phyloP scores from a whole-genome alignment of 2,113 vertebrate species.

The Prunella fulvescens region DNA sequence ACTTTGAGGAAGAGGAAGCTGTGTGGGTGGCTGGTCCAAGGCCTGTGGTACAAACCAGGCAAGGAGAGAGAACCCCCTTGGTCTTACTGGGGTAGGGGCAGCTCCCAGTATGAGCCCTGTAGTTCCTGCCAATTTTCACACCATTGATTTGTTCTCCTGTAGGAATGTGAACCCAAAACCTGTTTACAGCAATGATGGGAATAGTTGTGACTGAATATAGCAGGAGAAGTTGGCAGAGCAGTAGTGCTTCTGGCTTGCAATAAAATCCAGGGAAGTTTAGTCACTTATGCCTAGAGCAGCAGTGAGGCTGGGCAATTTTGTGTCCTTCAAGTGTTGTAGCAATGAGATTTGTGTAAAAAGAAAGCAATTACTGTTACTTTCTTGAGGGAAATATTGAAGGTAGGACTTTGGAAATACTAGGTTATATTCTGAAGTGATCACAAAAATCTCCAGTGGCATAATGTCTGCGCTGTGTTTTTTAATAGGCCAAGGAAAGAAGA shows the following conservation, averaged over 20 bases:
- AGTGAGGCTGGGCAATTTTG: accelerated
- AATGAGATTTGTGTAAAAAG: neutral
- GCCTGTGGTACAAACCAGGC: neutral
- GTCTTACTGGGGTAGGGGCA: neutral
- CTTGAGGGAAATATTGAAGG: neutral
- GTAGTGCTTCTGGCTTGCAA: neutral
- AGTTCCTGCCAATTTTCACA: neutral
- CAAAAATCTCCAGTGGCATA: neutral
- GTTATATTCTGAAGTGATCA: neutral
- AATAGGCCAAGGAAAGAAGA: neutral
- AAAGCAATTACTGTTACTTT: neutral
- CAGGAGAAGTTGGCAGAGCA: neutral
- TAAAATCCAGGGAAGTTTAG: neutral
- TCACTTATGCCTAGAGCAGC: neutral
- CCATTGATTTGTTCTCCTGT: neutral
- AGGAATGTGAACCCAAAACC: neutral
- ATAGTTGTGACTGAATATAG: neutral
- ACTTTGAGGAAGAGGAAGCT: neutral
- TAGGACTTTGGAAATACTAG: neutral
- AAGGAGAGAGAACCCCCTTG: neutral
- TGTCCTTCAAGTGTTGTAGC: neutral
- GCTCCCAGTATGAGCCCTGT: neutral
- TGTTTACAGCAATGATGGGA: neutral
- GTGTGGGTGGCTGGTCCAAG: neutral
- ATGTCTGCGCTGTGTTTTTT: neutral